A percentile compares a stretch with the other conserved stretches of the same genome.
Evolutionary conservation across 2,888 invertebrate genomes (phyloP).

Genomic region (Phragmatobia fuliginosa): DNA sequence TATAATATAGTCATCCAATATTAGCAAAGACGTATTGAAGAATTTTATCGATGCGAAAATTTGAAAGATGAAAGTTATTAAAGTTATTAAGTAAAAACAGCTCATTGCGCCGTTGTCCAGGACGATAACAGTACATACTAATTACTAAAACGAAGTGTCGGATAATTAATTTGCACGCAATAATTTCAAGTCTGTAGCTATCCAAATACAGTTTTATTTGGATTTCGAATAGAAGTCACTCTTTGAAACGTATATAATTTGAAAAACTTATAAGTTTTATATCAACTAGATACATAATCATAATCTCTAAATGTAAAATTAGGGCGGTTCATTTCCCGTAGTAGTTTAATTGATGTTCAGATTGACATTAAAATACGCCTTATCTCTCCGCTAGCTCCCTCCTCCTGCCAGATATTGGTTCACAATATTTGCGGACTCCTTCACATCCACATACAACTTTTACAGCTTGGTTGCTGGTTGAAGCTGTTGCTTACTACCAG

Average conservation of each 20-base stretch:
- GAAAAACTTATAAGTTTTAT: neutral
- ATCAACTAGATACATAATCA: neutral
- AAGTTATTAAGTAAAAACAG: constrained; percentile 21
- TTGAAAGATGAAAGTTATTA: constrained; percentile 20
- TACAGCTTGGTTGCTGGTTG: no score
- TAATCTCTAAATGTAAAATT: neutral
- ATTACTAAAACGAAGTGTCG: constrained; percentile 16
- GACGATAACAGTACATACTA: constrained; percentile 12
- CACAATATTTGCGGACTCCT: no score
- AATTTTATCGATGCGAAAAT: constrained; percentile 26
- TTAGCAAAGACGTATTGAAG: no score
- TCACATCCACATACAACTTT: no score
- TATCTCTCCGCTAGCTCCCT: no score
- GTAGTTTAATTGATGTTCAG: no score
- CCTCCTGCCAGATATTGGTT: no score
- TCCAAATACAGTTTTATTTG: neutral
- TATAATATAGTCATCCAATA: no score
- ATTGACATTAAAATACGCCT: no score
- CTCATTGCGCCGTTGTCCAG: constrained; percentile 15
- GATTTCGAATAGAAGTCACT: neutral
- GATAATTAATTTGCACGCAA: no score
- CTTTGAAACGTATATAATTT: neutral
- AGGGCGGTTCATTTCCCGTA: no score
- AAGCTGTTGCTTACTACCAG: no score
- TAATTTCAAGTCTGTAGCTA: neutral